phyloP scores from a whole-genome alignment of 2,888 invertebrate genomes.

The Cyclophora punctaria region DNA sequence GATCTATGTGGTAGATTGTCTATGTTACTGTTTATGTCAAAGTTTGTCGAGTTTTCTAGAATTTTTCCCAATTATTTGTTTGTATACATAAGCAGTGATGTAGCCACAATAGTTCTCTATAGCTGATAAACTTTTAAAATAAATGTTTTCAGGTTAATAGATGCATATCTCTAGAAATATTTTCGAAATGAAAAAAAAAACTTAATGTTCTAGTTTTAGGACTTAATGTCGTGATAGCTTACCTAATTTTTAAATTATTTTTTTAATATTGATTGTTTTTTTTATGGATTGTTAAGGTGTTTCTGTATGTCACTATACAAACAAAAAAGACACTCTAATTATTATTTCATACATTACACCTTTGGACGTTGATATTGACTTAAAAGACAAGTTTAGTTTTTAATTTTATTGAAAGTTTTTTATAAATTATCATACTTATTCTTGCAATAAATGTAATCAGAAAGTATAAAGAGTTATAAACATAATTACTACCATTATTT shows the following conservation, averaged over 20 bases:
- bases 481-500: too few species aligned
- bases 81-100: conserved; percentile 46
- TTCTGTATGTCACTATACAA: conserved; percentile 10
- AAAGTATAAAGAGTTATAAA: too few species aligned
- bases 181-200: conserved; percentile 60
- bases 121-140: conserved; percentile 43
- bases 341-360: conserved; percentile 8
- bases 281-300: conserved; percentile 31
- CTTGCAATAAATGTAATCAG: too few species aligned
- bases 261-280: conserved; percentile 29
- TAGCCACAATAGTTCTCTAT: conserved; percentile 52
- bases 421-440: too few species aligned
- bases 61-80: too few species aligned
- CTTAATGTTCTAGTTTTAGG: conserved; percentile 62
- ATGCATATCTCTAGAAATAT: conserved; percentile 73
- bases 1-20: conserved; percentile 39
- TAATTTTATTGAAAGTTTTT: too few species aligned
- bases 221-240: conserved; percentile 67
- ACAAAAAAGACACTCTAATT: conserved; percentile 6
- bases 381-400: too few species aligned
- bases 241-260: conserved; percentile 26
- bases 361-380: too few species aligned
- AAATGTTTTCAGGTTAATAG: conserved; percentile 68
- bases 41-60: conserved; percentile 7
- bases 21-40: conserved; percentile 45